phyloP scores from a whole-genome alignment of 2,797 vertebrate species.

The Tiaroga cobitis region DNA sequence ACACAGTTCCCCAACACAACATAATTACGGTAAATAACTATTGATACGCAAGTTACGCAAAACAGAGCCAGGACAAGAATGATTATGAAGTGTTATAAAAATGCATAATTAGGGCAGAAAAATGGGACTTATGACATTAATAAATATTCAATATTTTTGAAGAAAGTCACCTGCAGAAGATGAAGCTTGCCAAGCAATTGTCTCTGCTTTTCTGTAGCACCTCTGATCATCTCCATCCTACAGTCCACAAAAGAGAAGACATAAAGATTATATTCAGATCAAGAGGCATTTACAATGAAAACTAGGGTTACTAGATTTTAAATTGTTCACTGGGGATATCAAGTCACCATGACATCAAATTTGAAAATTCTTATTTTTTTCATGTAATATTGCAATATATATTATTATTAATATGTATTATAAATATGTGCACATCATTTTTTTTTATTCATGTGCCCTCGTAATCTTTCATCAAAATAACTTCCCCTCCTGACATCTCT shows the following conservation, averaged over 20 bases:
- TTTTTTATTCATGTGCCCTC: neutral
- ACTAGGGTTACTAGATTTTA: neutral
- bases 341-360: neutral
- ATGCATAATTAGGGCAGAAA: neutral
- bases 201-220: conserved; percentile 73
- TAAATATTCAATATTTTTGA: neutral
- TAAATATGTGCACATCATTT: too few species aligned
- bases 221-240: conserved; percentile 81
- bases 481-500: neutral
- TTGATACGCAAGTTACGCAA: neutral
- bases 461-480: neutral
- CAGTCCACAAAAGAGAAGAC: conserved; percentile 2
- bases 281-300: neutral
- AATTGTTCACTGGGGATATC: neutral
- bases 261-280: neutral
- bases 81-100: neutral
- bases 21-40: neutral
- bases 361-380: neutral
- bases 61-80: neutral
- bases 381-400: neutral
- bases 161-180: conserved; percentile 77
- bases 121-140: neutral
- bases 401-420: too few species aligned
- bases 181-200: conserved; percentile 81
- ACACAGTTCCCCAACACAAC: neutral